phyloP scores from a whole-genome alignment of 2,113 vertebrate species.

The Chelonoidis abingdonii region DNA sequence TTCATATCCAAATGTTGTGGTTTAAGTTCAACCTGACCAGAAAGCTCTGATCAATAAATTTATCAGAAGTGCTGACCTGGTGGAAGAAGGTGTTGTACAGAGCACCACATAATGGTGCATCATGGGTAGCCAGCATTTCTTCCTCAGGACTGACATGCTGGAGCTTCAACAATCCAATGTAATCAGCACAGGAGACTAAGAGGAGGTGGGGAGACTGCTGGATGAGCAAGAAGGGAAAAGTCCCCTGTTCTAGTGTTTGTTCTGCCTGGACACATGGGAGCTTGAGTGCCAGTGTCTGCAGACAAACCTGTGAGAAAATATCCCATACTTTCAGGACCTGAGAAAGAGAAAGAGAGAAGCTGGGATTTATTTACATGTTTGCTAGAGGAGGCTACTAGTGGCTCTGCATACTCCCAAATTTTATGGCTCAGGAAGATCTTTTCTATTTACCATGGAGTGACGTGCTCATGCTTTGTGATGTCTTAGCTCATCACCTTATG shows the following conservation, averaged over 20 bases:
- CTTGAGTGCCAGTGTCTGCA: constrained; percentile 61
- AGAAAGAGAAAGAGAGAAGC: not conserved
- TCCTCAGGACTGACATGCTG: not conserved
- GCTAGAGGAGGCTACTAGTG: not conserved
- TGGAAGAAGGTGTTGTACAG: constrained; percentile 62
- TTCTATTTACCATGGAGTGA: not conserved
- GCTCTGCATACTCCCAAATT: fast-evolving
- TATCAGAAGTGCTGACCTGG: not conserved
- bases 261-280: constrained; percentile 59
- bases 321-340: constrained; percentile 73
- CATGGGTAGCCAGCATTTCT: not conserved
- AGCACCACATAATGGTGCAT: constrained; percentile 21
- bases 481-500: not conserved
- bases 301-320: constrained; percentile 64
- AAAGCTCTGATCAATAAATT: not conserved
- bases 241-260: constrained; percentile 63
- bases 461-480: no score
- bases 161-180: constrained; percentile 52
- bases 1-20: not conserved
- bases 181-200: constrained; percentile 66
- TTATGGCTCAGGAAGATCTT: not conserved
- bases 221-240: constrained; percentile 65
- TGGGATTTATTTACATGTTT: not conserved
- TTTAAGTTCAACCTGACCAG: not conserved
- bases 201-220: constrained; percentile 7